Conservation (phyloP, 53 echinoderm and acorn worm genomes). For the Actinopyga echinites region DNA sequence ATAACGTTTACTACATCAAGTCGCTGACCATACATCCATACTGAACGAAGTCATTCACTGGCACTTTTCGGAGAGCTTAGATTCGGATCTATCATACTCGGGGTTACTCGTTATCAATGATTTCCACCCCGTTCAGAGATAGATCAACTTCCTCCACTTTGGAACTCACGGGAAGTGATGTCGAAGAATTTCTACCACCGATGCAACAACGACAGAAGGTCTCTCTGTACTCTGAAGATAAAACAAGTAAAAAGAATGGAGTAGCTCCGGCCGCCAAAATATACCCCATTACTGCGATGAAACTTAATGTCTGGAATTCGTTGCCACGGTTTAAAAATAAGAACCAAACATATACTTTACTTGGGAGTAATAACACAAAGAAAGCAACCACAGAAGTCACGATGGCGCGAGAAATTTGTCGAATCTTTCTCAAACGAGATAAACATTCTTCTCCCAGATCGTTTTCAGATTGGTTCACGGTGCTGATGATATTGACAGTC, state of each 20-base stretch:
- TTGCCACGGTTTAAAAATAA: not conserved
- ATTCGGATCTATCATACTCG: too few relatives aligned
- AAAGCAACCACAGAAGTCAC: not conserved
- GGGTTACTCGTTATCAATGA: too few relatives aligned
- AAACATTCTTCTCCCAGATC: not conserved
- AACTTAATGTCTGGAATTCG: not conserved
- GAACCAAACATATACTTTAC: conserved; percentile 35
- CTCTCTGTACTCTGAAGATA: not conserved
- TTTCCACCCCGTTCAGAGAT: too few relatives aligned
- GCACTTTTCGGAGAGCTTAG: too few relatives aligned
- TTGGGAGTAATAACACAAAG: not conserved
- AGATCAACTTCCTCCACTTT: too few relatives aligned
- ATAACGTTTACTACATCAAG: too few relatives aligned
- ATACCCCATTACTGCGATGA: not conserved
- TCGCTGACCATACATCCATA: too few relatives aligned
- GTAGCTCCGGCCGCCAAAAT: not conserved
- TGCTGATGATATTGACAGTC: not conserved
- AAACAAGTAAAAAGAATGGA: not conserved
- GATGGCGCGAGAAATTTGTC: not conserved
- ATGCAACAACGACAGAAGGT: not conserved
- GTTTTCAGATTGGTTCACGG: not conserved
- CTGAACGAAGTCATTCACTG: too few relatives aligned
- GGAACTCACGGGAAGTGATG: too few relatives aligned
- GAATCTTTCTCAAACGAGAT: not conserved
- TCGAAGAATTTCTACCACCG: not conserved